Conservation (phyloP, 2,888 invertebrate species). For the Polyommatus icarus region DNA sequence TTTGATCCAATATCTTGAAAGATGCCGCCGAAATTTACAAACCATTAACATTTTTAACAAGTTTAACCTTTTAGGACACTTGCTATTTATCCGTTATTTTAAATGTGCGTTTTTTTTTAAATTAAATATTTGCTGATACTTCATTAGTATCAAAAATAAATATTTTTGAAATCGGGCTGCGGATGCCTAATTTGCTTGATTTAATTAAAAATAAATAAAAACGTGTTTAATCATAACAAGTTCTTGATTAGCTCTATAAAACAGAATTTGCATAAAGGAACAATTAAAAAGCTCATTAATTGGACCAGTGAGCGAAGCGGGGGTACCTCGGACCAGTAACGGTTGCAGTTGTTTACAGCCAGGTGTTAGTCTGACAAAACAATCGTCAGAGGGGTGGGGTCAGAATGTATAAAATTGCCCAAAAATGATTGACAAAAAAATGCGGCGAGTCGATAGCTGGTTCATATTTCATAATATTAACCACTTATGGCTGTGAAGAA, state of each 20-base stretch:
- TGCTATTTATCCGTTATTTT: not conserved
- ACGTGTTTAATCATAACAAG: constrained; percentile 16
- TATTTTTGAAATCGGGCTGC: not conserved
- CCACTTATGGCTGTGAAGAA: constrained; percentile 70
- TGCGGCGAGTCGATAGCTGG: constrained; percentile 57
- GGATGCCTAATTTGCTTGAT: not conserved
- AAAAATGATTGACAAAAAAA: constrained; percentile 56
- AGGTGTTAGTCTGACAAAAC: constrained; percentile 79
- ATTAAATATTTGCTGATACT: not conserved
- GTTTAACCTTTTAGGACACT: not conserved
- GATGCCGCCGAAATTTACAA: not conserved
- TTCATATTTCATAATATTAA: constrained; percentile 77
- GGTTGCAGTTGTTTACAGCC: constrained; percentile 69
- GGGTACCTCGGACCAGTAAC: constrained; percentile 58
- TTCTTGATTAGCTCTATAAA: constrained; percentile 17
- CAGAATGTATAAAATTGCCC: constrained; percentile 67
- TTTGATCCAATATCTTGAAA: not conserved
- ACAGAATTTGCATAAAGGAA: constrained; percentile 8
- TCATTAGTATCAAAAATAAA: not conserved
- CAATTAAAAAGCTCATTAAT: constrained; percentile 26
- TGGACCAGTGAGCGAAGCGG: constrained; percentile 28
- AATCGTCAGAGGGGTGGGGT: constrained; percentile 76
- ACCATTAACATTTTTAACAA: not conserved
- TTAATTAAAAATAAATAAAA: constrained; percentile 10
- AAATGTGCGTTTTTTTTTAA: not conserved